Evolutionary conservation across 2,888 invertebrate species (phyloP), one percentile per base, ranked within the genome.

Genomic region (Dorcus hopei): DNA sequence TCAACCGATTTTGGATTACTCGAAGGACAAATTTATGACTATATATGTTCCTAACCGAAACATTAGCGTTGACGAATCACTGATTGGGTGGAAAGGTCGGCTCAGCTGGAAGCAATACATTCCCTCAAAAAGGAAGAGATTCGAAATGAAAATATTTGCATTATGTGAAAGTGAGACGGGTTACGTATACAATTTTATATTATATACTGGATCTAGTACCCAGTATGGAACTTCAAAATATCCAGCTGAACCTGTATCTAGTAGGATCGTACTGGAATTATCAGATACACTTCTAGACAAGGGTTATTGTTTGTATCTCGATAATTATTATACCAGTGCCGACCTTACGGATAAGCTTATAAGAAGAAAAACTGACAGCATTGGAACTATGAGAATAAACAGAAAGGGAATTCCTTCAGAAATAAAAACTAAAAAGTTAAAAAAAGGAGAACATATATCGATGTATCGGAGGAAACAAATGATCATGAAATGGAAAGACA

Each of bases 101-200:
- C 47, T 60, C 7, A 8, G 42, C 19, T 60, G 57, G 60, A 60
- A 57, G 53, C 57, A 60, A 38, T 60, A 57, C 39, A 60, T 60
- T 42, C 57, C 60, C 16, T 60, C 54, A 41, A 60, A 54, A 57
- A 52, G 57, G 45, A 56, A 57, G n/a, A 52, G 57, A 16, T 61
- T 61, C 54, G 58, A 54, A 33, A 57, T 61, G n/a, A 61, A 61
- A 54, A 40, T 61, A 26, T 61, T 54, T 38, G 38, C 33, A 38
- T 40, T 58, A 6, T 61, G 57, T 49, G 61, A 61, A 40, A 41
- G 40, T 49, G 16, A 9, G 3, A 9, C 42, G 8, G 52, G 41
- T 33, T 55, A 55, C 52, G 52, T 56, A 45, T 41, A 52, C 41
- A 42, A 53, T 57, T 57, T 57, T 38, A 38, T 57, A 23, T 16